phyloP scores from a whole-genome alignment of 2,113 vertebrate genomes.

The Sigmodon hispidus region DNA sequence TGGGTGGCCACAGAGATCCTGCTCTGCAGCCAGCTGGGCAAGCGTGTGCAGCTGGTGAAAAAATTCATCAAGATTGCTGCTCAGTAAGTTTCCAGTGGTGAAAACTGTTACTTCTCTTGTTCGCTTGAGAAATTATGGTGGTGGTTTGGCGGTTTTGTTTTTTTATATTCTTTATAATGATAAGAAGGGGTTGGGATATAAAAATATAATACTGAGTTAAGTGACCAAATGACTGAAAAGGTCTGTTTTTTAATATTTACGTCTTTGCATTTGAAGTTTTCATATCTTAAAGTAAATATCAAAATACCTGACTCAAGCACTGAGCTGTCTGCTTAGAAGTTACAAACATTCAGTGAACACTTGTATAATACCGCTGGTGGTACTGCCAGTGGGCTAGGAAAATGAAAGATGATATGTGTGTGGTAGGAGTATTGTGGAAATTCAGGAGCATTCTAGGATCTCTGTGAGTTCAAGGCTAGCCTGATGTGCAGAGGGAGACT shows the following conservation, averaged over 20 bases:
- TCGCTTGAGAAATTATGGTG: neutral
- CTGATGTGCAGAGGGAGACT: neutral
- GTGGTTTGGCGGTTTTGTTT: neutral
- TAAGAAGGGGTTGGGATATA: neutral
- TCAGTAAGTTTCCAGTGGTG: slow-evolving; percentile 90
- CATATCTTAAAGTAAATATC: slow-evolving; percentile 49
- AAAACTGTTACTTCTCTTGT: neutral
- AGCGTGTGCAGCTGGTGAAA: slow-evolving; percentile 96
- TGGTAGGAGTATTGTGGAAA: neutral
- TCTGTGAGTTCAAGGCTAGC: neutral
- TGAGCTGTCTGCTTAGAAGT: neutral
- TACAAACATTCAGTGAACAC: neutral
- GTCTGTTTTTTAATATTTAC: slow-evolving; percentile 49
- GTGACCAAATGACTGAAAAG: slow-evolving; percentile 29
- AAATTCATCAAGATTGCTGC: slow-evolving; percentile 99
- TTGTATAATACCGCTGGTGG: rapidly evolving
- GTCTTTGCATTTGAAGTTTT: slow-evolving; percentile 48
- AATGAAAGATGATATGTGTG: neutral
- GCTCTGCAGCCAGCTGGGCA: slow-evolving; percentile 93
- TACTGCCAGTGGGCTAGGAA: neutral
- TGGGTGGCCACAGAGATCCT: slow-evolving; percentile 98
- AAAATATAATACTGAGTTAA: neutral
- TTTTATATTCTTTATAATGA: neutral
- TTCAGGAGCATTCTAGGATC: neutral
- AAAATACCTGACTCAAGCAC: neutral